Conservation (phyloP, 2,113 vertebrate genomes). For the Thalassarche chlororhynchos region DNA sequence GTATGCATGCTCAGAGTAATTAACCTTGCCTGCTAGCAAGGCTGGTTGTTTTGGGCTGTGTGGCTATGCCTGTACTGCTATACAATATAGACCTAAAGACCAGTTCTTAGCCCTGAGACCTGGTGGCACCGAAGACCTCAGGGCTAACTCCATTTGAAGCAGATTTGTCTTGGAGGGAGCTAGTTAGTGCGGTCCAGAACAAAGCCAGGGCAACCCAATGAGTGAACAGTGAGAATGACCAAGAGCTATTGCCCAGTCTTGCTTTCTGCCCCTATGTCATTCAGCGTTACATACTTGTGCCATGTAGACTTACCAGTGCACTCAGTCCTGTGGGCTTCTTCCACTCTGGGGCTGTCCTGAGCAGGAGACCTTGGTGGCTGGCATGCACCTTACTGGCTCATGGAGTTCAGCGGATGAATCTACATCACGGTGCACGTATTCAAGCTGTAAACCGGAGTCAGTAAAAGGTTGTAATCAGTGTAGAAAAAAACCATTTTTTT, state of each 20-base stretch:
- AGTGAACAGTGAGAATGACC: not conserved
- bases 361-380: not conserved
- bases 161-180: not conserved
- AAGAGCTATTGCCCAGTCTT: not conserved
- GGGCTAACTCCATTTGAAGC: not conserved
- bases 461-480: not conserved
- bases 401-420: not conserved
- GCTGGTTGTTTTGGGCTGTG: not conserved
- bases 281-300: not conserved
- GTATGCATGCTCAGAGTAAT: not conserved
- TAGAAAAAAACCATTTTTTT: not conserved
- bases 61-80: not conserved
- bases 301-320: not conserved
- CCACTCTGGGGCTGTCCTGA: not conserved
- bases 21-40: not conserved
- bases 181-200: accelerated
- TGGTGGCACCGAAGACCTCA: not conserved
- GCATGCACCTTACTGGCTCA: not conserved
- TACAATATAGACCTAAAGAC: not conserved
- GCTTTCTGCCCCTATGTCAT: not conserved
- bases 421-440: not conserved
- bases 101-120: not conserved
- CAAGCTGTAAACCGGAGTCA: not conserved
- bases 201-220: not conserved
- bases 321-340: not conserved